A percentile compares a stretch with the other conserved stretches of the same genome.
Conservation (phyloP, 2,888 invertebrate genomes). For the Luffia ferchaultella region DNA sequence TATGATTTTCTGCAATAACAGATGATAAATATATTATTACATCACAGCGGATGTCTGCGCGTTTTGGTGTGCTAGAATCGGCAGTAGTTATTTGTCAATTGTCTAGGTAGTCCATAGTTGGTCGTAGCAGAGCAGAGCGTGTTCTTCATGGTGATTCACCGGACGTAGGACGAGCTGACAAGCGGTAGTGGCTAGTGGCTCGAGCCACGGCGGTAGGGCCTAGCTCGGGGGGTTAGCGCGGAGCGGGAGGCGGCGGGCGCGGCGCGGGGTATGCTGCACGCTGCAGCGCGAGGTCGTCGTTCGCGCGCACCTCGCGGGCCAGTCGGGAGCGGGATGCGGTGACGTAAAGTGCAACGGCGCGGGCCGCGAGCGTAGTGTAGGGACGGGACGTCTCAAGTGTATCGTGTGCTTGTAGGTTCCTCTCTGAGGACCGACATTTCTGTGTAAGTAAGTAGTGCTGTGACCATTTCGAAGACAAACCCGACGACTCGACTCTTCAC, state of each 20-base stretch:
- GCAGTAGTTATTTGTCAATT: background rate
- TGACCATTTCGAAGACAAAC: too few species aligned
- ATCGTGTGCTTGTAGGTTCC: conserved; percentile 32
- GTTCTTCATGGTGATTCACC: conserved; percentile 36
- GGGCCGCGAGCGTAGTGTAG: conserved; percentile 60
- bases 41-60: background rate
- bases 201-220: conserved; percentile 16
- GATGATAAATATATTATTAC: too few species aligned
- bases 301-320: conserved; percentile 40
- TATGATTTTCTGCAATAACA: too few species aligned
- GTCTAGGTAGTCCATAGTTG: conserved; percentile 4
- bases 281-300: conserved; percentile 61
- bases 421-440: background rate
- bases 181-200: conserved; percentile 24
- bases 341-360: conserved; percentile 64
- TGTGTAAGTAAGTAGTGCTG: conserved; percentile 29
- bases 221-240: conserved; percentile 27
- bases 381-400: conserved; percentile 59
- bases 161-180: conserved; percentile 41
- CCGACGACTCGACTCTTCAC: conserved; percentile 44
- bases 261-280: conserved; percentile 48
- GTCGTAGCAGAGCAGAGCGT: conserved; percentile 8
- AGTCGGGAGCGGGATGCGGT: conserved; percentile 67
- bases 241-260: conserved; percentile 24
- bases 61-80: background rate